These are phyloP conservation scores for Ophion costatus DNA, from an alignment of 2,888 invertebrate genomes.

Conservation along the genomic window DNA sequence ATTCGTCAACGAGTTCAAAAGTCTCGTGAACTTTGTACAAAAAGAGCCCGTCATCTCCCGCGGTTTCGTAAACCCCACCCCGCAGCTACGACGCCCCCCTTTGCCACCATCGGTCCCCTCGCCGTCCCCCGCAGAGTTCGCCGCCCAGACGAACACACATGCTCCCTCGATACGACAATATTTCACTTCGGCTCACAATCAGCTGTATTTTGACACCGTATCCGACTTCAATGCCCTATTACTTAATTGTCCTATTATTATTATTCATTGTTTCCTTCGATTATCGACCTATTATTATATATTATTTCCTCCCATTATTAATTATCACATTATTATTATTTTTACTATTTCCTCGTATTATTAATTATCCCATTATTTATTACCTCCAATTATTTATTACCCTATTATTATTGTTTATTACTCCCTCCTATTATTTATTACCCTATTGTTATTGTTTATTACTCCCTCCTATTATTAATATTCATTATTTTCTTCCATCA, in stretches of 20 bases:
- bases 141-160: not conserved
- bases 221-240: not conserved
- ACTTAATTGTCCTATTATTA: not conserved
- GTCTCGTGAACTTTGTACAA: constrained; percentile 54
- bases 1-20: constrained; percentile 56
- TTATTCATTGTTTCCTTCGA: not conserved
- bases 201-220: not conserved
- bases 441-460: not conserved
- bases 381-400: not conserved
- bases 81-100: not conserved
- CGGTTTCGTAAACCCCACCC: constrained; percentile 21
- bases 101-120: not conserved
- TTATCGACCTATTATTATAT: not conserved
- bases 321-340: no score
- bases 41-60: constrained; percentile 33
- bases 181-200: not conserved
- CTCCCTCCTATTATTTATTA: not conserved
- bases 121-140: not conserved
- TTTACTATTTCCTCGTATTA: not conserved
- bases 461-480: no score
- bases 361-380: not conserved
- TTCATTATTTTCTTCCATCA: not conserved
- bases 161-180: not conserved
- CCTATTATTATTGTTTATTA: not conserved
- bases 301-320: no score